Conservation (phyloP, 2,113 vertebrate genomes). For the Cacatua alba region DNA sequence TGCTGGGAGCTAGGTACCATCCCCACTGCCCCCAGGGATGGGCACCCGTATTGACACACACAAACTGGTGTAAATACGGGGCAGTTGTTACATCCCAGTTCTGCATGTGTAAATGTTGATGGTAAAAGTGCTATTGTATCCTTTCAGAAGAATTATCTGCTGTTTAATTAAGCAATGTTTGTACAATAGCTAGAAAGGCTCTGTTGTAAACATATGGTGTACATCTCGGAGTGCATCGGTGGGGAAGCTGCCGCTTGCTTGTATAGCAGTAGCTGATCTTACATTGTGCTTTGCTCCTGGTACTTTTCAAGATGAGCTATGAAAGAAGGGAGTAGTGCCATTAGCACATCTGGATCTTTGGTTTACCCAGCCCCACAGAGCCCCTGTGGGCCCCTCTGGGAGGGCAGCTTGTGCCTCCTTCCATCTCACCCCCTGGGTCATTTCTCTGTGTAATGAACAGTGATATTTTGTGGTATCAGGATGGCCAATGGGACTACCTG, state of each 20-base stretch:
- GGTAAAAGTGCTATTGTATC: not conserved
- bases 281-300: not conserved
- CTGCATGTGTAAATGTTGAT: not conserved
- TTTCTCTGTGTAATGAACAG: not conserved
- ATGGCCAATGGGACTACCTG: not conserved
- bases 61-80: not conserved
- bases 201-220: not conserved
- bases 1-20: not conserved
- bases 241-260: not conserved
- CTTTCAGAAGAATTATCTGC: not conserved
- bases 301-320: not conserved
- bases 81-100: not conserved
- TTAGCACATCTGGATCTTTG: not conserved
- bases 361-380: not conserved
- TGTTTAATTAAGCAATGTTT: not conserved
- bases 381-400: not conserved
- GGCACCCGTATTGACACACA: rapidly evolving
- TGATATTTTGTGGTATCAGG: not conserved
- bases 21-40: not conserved
- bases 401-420: not conserved
- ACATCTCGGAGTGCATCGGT: not conserved
- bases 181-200: not conserved
- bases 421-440: not conserved
- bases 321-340: not conserved
- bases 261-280: not conserved